Evolutionary conservation across 1,140 invertebrate genomes (phyloP).

Genomic region (Ladona fulva): DNA sequence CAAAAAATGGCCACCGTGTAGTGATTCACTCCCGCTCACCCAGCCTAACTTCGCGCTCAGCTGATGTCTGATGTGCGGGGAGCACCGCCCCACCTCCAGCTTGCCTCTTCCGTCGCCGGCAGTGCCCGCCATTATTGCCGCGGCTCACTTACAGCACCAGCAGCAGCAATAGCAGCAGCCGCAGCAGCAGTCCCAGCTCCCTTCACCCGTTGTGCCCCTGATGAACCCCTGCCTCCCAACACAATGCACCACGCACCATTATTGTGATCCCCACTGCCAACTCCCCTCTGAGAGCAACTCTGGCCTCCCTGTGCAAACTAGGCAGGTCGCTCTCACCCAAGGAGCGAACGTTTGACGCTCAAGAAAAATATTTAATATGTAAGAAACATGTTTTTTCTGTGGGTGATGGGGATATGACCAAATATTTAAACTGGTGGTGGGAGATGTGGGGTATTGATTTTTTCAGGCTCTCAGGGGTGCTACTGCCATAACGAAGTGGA

Average conservation of each 20-base stretch:
- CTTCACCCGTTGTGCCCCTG: background rate
- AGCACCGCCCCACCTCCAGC: slow-evolving; percentile 45
- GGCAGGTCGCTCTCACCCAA: background rate
- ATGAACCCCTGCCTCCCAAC: background rate
- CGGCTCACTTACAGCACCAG: background rate
- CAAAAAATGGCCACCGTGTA: slow-evolving; percentile 78
- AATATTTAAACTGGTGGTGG: background rate
- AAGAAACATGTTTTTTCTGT: too few species aligned
- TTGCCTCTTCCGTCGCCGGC: slow-evolving; percentile 1
- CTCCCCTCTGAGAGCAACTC: background rate
- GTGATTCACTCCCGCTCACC: slow-evolving; percentile 79
- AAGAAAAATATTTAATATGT: too few species aligned
- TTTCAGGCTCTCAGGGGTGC: background rate
- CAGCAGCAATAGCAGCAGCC: slow-evolving; percentile 1
- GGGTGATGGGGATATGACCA: too few species aligned
- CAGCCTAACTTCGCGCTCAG: slow-evolving; percentile 65
- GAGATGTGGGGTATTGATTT: background rate
- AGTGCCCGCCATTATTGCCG: background rate
- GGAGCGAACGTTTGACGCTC: too few species aligned
- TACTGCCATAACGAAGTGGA: background rate
- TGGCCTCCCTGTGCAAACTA: background rate
- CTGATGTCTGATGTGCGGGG: slow-evolving; percentile 64
- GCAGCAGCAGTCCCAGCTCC: background rate
- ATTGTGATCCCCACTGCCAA: background rate
- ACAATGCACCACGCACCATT: too few species aligned